Percentiles rank a stretch among this genome's conserved stretches.
These are phyloP conservation scores for Oryzias javanicus DNA, from an alignment of 2,113 vertebrate species.

Conservation along the genomic window DNA sequence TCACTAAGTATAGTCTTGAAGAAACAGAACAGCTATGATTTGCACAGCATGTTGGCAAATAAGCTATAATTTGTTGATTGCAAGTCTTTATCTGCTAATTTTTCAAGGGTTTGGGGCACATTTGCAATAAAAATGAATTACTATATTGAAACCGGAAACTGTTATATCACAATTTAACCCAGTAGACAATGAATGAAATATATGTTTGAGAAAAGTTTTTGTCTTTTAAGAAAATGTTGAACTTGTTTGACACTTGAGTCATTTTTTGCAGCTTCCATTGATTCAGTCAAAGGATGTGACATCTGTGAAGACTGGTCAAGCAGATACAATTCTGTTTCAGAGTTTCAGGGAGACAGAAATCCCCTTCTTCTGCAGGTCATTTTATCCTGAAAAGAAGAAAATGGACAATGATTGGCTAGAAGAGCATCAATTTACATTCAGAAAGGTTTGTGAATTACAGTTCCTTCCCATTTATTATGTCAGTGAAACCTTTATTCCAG, in stretches of 20 bases:
- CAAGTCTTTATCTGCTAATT: conserved; percentile 2
- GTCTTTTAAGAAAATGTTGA: background rate
- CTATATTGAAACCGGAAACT: background rate
- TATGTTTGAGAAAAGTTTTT: too few species aligned
- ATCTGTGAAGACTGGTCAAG: background rate
- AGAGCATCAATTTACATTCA: conserved; percentile 43
- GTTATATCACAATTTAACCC: too few species aligned
- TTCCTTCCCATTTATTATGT: conserved; percentile 49
- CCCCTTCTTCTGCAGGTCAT: conserved; percentile 3
- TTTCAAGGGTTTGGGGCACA: background rate
- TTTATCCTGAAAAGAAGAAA: conserved; percentile 35
- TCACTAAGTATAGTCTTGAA: background rate
- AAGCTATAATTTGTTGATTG: conserved; percentile 3
- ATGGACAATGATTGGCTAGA: conserved; percentile 50
- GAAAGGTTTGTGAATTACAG: conserved; percentile 18
- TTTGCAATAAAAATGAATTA: background rate
- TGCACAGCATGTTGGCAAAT: conserved; percentile 12
- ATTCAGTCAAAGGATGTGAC: background rate
- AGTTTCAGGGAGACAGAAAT: conserved; percentile 28
- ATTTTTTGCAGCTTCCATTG: background rate
- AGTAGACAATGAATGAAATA: too few species aligned
- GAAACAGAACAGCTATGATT: background rate
- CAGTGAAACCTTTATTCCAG: conserved; percentile 13
- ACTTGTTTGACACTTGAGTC: conserved; percentile 1
- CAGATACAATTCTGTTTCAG: conserved; percentile 8